phyloP scores from a whole-genome alignment of 2,888 invertebrate genomes.

The Ophion costatus region DNA sequence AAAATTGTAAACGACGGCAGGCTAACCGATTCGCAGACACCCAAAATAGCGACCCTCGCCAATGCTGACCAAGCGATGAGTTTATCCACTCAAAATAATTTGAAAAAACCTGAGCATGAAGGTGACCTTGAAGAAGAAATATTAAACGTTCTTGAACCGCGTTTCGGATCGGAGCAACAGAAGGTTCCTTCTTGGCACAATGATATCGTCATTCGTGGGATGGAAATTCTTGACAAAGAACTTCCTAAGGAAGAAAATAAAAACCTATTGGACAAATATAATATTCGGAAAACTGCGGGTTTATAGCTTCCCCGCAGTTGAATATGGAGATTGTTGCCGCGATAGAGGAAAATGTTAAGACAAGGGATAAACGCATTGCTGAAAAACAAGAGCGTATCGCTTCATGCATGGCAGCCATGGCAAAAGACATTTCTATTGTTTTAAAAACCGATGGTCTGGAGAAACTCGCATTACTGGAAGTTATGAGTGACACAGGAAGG shows the following conservation, averaged over 20 bases:
- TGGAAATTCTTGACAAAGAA: constrained; percentile 52
- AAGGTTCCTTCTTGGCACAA: constrained; percentile 33
- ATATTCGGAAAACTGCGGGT: constrained; percentile 49
- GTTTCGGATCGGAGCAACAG: no score
- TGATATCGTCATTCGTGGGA: constrained; percentile 50
- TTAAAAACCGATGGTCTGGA: constrained; percentile 29
- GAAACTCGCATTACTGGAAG: constrained; percentile 39
- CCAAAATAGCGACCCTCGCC: no score
- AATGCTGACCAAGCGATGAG: no score
- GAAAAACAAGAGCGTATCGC: constrained; percentile 55
- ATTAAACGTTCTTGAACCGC: no score
- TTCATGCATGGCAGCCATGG: constrained; percentile 55
- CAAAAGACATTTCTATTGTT: constrained; percentile 48
- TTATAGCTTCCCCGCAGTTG: constrained; percentile 48
- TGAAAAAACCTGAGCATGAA: no score
- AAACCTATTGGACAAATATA: constrained; percentile 50
- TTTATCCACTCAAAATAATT: no score
- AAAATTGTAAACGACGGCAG: no score
- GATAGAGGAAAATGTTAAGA: constrained; percentile 38
- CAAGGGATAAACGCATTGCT: constrained; percentile 53
- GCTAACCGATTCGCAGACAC: no score
- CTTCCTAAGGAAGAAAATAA: constrained; percentile 45
- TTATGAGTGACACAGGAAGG: constrained; percentile 57
- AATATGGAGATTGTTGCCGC: constrained; percentile 51
- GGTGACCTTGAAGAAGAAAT: no score